Evolutionary conservation across 1,140 invertebrate genomes (phyloP).

Genomic region (Delia radicum): DNA sequence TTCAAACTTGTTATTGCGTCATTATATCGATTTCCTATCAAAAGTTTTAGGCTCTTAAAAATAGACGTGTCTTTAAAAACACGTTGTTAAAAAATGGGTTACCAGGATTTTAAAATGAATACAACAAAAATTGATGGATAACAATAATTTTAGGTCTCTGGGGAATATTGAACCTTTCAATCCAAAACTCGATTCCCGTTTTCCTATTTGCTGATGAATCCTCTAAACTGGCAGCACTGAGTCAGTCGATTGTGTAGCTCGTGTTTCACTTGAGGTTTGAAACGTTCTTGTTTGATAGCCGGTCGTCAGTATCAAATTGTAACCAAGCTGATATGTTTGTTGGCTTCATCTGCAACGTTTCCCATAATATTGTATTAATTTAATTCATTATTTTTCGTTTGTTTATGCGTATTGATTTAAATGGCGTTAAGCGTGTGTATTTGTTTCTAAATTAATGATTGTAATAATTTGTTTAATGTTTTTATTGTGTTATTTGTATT

Average conservation of each 20-base stretch:
- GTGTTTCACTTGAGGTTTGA: slow-evolving; percentile 6
- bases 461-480: background rate
- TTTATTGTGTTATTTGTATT: background rate
- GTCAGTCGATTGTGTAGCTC: background rate
- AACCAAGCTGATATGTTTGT: slow-evolving; percentile 17
- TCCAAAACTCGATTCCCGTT: no score
- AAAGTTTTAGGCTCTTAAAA: no score
- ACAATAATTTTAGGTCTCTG: no score
- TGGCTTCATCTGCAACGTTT: background rate
- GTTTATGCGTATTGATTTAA: background rate
- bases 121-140: no score
- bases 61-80: no score
- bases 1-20: no score
- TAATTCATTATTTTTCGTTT: background rate
- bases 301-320: slow-evolving; percentile 1
- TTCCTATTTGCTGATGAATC: no score
- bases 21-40: no score
- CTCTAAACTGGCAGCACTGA: background rate
- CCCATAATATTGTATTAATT: slow-evolving; percentile 7
- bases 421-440: background rate
- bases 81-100: no score
- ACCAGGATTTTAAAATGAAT: no score
- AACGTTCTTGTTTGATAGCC: background rate
- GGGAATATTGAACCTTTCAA: no score
- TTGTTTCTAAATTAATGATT: background rate